Evolutionary conservation across 1,140 invertebrate genomes (phyloP).

Genomic region (Drosophila pseudoananassae): DNA sequence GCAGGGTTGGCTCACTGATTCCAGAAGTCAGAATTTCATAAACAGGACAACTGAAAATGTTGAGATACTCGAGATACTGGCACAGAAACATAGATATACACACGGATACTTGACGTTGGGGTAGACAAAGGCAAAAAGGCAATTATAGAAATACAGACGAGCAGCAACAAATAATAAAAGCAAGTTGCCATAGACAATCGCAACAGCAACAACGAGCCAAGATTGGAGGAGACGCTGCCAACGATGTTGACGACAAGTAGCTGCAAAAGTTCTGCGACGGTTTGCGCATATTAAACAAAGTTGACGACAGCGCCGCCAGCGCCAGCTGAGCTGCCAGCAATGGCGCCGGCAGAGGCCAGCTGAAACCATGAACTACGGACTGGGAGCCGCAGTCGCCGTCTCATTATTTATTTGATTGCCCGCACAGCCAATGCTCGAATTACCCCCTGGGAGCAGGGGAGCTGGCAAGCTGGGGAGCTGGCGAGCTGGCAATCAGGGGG

Average conservation of each 20-base stretch:
- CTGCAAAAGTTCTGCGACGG: slow-evolving; percentile 77
- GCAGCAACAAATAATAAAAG: slow-evolving; percentile 72
- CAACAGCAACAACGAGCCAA: slow-evolving; percentile 48
- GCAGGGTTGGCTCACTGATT: slow-evolving; percentile 27
- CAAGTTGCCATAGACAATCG: slow-evolving; percentile 75
- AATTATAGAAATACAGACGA: slow-evolving; percentile 78
- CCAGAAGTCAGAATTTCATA: slow-evolving; percentile 51
- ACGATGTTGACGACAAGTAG: slow-evolving; percentile 52
- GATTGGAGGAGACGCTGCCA: slow-evolving; percentile 24
- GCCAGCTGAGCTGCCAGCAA: not conserved
- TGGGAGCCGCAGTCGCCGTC: slow-evolving; percentile 55
- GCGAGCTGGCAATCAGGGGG: not conserved
- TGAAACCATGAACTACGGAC: slow-evolving; percentile 12
- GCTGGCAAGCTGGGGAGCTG: not conserved
- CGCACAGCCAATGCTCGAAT: slow-evolving; percentile 77
- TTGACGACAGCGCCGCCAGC: slow-evolving; percentile 48
- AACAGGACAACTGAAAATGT: slow-evolving; percentile 39
- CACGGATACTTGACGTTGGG: slow-evolving; percentile 59
- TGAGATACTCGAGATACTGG: slow-evolving; percentile 42
- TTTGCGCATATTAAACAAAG: slow-evolving; percentile 82
- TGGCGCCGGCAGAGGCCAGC: slow-evolving; percentile 5
- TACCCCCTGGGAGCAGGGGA: slow-evolving; percentile 63
- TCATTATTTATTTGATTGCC: slow-evolving; percentile 81
- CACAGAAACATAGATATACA: slow-evolving; percentile 21
- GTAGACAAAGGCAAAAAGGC: slow-evolving; percentile 72